These are phyloP conservation scores for Neosalanx taihuensis DNA, from an alignment of 2,797 vertebrate species.

Conservation along the genomic window DNA sequence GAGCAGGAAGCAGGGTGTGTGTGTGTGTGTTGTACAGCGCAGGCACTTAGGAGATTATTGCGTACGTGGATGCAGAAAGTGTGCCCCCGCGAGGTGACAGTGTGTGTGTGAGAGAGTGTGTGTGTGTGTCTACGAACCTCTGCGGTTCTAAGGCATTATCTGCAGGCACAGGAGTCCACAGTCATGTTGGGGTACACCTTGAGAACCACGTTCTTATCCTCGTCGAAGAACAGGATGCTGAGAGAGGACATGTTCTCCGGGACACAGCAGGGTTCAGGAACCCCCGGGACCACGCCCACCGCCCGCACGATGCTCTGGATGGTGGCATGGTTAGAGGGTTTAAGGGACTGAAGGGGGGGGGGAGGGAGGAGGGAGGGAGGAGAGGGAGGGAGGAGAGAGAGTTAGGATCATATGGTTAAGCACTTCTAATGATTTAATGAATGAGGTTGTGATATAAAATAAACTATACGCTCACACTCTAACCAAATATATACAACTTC, in stretches of 20 bases:
- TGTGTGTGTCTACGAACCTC: conserved; percentile 5
- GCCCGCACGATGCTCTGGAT: conserved; percentile 98
- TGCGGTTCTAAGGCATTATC: conserved; percentile 69
- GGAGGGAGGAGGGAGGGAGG: background rate
- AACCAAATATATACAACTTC: no score
- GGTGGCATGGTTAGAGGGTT: conserved; percentile 95
- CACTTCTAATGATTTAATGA: no score
- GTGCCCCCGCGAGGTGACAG: background rate
- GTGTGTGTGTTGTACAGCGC: conserved; percentile 10
- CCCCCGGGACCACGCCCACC: conserved; percentile 86
- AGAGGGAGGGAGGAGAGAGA: background rate
- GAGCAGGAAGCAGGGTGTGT: conserved; percentile 16
- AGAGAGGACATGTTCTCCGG: conserved; percentile 96
- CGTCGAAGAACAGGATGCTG: conserved; percentile 94
- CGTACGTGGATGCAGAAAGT: background rate
- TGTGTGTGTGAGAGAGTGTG: conserved; percentile 13
- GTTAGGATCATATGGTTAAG: background rate
- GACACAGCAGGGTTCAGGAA: conserved; percentile 95
- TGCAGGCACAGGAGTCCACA: conserved; percentile 92
- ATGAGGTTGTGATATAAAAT: no score
- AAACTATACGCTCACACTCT: no score
- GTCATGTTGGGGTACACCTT: conserved; percentile 99
- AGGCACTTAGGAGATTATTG: background rate
- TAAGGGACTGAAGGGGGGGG: conserved; percentile 77
- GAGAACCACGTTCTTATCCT: conserved; percentile 94